Evolutionary conservation across 2,888 invertebrate genomes (phyloP).

Genomic region (Melanophora roralis): DNA sequence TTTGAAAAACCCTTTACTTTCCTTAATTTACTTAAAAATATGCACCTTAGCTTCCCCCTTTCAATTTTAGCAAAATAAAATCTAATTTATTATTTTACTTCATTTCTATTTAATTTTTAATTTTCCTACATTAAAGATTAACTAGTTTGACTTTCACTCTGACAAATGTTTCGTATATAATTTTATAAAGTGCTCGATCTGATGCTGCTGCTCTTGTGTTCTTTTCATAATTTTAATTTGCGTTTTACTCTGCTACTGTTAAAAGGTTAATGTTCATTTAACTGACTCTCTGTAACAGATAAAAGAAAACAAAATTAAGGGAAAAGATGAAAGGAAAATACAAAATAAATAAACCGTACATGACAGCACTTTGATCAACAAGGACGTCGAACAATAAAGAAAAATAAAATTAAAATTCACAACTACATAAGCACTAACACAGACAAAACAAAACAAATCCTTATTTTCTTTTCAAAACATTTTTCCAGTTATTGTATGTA

Average conservation of each 20-base stretch:
- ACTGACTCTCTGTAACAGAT: constrained; percentile 29
- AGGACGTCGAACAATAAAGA: background rate
- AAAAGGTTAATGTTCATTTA: constrained; percentile 54
- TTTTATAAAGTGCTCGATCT: background rate
- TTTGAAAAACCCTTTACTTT: too few species aligned
- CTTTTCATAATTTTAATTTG: constrained; percentile 28
- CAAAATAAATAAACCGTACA: constrained; percentile 11
- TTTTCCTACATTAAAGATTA: constrained; percentile 17
- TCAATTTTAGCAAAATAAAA: constrained; percentile 8
- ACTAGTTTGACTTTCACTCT: constrained; percentile 51
- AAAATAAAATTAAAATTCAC: background rate
- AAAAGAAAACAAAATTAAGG: background rate
- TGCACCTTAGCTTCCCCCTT: background rate
- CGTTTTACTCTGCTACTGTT: constrained; percentile 37
- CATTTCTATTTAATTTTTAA: background rate
- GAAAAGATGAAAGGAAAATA: background rate
- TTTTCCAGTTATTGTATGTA: background rate
- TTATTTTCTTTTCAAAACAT: background rate
- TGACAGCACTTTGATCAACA: constrained; percentile 53
- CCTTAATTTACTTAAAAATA: too few species aligned
- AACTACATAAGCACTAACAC: background rate
- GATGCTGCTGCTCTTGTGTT: background rate
- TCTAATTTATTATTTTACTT: constrained; percentile 8
- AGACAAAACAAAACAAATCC: constrained; percentile 40
- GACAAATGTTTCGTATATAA: constrained; percentile 25